Evolutionary conservation across 2,888 invertebrate genomes (phyloP).

Genomic region (Rhingia rostrata): DNA sequence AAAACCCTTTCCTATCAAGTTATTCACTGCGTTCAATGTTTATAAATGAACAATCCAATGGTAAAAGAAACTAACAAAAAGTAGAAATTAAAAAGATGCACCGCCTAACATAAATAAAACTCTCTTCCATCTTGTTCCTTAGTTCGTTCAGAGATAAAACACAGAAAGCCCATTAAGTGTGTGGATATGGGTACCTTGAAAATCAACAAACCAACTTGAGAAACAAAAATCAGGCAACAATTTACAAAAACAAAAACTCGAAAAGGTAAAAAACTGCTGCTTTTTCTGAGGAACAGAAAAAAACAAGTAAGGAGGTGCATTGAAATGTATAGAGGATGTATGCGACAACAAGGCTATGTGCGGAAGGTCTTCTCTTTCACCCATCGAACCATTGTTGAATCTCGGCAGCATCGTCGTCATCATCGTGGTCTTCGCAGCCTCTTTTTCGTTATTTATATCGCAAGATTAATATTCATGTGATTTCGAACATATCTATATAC

Average conservation of each 20-base stretch:
- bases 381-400: constrained; percentile 57
- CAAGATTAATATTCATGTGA: constrained; percentile 74
- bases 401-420: constrained; percentile 11
- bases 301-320: constrained; percentile 47
- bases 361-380: constrained; percentile 35
- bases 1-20: constrained; percentile 19
- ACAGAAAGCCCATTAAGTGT: constrained; percentile 74
- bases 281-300: constrained; percentile 8
- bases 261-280: constrained; percentile 28
- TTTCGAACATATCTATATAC: constrained; percentile 70
- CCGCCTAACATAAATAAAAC: constrained; percentile 74
- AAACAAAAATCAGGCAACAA: constrained; percentile 40
- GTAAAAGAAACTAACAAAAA: constrained; percentile 42
- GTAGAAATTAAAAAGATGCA: constrained; percentile 73
- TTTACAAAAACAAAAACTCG: constrained; percentile 24
- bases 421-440: constrained; percentile 56
- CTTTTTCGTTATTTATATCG: constrained; percentile 72
- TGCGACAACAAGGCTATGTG: constrained; percentile 39
- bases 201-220: constrained; percentile 63
- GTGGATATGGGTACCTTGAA: constrained; percentile 73
- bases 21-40: constrained; percentile 53
- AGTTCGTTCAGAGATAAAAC: constrained; percentile 70
- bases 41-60: constrained; percentile 57
- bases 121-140: constrained; percentile 71
- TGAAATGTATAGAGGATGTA: constrained; percentile 21